Conservation (phyloP, 2,888 invertebrate genomes). For the Xestoiulus laeticollis region DNA sequence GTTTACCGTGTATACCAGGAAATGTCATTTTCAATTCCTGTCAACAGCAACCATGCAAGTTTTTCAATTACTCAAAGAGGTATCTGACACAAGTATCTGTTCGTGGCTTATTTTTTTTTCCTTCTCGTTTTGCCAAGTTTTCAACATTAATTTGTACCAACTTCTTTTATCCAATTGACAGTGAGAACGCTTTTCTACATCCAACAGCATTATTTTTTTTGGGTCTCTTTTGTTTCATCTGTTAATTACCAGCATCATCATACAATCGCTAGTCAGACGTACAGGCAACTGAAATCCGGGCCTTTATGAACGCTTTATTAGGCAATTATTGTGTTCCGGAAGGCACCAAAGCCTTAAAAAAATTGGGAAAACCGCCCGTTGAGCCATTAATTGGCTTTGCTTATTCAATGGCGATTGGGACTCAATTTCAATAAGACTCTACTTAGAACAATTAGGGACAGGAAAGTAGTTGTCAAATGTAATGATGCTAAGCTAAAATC, state of each 20-base stretch:
- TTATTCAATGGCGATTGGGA: neutral
- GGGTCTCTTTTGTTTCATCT: slow-evolving; percentile 14
- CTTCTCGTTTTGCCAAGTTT: neutral
- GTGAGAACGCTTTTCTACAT: neutral
- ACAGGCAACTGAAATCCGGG: neutral
- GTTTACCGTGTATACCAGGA: neutral
- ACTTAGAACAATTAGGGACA: neutral
- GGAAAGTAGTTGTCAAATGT: neutral
- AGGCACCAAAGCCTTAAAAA: neutral
- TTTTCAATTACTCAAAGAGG: neutral
- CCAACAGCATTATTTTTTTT: slow-evolving; percentile 7
- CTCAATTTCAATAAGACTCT: neutral
- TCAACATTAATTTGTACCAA: neutral
- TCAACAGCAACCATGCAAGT: neutral
- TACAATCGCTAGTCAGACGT: neutral
- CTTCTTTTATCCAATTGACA: slow-evolving; percentile 24
- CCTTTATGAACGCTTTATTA: slow-evolving; percentile 16
- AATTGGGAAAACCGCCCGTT: neutral
- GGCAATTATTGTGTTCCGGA: slow-evolving; percentile 11
- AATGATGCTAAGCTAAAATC: too few relatives aligned
- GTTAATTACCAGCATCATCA: slow-evolving; percentile 38
- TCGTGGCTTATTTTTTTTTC: neutral
- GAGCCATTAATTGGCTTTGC: neutral
- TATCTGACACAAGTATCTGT: neutral
- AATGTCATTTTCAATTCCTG: neutral